Evolutionary conservation across 1,140 invertebrate genomes (phyloP).

Genomic region (Drosophila parvula): DNA sequence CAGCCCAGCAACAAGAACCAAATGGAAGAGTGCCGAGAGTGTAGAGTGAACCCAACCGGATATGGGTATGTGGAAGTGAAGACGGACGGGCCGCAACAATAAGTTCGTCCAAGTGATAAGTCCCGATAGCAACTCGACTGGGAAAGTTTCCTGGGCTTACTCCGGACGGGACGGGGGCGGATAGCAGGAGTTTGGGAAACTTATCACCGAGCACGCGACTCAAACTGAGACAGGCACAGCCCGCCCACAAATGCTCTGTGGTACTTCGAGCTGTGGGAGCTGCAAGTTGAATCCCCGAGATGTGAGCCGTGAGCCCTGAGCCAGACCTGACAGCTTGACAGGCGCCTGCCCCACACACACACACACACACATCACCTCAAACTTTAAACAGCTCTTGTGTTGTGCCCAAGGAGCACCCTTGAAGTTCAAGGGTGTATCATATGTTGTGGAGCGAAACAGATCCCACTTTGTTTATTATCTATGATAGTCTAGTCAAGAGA

Average conservation of each 20-base stretch:
- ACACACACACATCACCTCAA: conserved; percentile 33
- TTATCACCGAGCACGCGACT: conserved; percentile 68
- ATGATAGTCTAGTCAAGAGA: background rate
- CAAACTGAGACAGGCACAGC: no score
- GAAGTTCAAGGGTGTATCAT: conserved; percentile 27
- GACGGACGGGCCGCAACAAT: conserved; percentile 52
- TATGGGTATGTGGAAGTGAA: conserved; percentile 49
- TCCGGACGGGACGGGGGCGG: background rate
- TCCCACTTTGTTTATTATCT: conserved; percentile 8
- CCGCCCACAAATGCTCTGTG: conserved; percentile 10
- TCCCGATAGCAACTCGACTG: conserved; percentile 54
- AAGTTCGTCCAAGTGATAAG: conserved; percentile 64
- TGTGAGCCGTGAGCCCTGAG: conserved; percentile 36
- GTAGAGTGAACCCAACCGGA: conserved; percentile 5
- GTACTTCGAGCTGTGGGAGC: background rate
- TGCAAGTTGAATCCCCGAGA: conserved; percentile 20
- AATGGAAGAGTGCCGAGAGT: background rate
- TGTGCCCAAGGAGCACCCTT: conserved; percentile 14
- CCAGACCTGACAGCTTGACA: conserved; percentile 76
- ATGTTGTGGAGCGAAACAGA: background rate
- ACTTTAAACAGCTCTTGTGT: conserved; percentile 68
- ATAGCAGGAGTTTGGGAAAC: conserved; percentile 3
- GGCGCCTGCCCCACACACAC: conserved; percentile 22
- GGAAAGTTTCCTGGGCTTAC: conserved; percentile 47
- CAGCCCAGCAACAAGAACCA: conserved; percentile 56